Evolutionary conservation across 1,140 invertebrate species (phyloP).

Genomic region (Drosophila teissieri): DNA sequence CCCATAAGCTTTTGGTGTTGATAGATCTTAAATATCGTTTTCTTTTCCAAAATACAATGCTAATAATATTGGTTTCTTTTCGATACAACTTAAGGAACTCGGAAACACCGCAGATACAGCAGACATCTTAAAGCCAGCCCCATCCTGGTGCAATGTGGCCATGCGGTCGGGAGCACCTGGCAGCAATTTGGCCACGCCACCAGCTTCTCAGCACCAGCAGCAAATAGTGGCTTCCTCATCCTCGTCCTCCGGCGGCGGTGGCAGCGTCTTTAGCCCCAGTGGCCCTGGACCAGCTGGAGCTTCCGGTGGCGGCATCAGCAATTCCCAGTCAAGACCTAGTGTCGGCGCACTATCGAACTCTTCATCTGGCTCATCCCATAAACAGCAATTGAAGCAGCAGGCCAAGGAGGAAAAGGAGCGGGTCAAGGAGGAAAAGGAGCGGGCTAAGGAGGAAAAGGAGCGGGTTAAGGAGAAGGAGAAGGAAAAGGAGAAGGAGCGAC

Average conservation of each 20-base stretch:
- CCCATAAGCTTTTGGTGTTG: conserved; percentile 58
- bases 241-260: conserved; percentile 73
- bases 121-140: conserved; percentile 80
- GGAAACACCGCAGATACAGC: conserved; percentile 50
- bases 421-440: conserved; percentile 60
- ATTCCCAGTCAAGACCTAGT: conserved; percentile 76
- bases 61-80: background rate
- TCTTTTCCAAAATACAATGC: background rate
- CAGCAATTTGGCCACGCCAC: conserved; percentile 43
- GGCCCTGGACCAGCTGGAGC: conserved; percentile 35
- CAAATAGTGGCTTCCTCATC: conserved; percentile 76
- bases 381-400: conserved; percentile 57
- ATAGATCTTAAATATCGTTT: conserved; percentile 19
- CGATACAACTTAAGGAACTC: conserved; percentile 50
- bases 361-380: conserved; percentile 71
- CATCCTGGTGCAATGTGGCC: conserved; percentile 83
- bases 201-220: conserved; percentile 51
- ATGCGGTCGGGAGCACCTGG: conserved; percentile 57
- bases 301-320: conserved; percentile 43
- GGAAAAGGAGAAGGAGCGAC: conserved; percentile 36
- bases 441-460: conserved; percentile 54
- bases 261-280: conserved; percentile 72
- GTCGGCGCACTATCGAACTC: conserved; percentile 77
- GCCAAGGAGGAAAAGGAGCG: conserved; percentile 49
- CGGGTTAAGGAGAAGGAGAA: conserved; percentile 33